Base-by-base conservation (phyloP, 2,888 invertebrate species). In the Linnaemya vulpina region DNA sequence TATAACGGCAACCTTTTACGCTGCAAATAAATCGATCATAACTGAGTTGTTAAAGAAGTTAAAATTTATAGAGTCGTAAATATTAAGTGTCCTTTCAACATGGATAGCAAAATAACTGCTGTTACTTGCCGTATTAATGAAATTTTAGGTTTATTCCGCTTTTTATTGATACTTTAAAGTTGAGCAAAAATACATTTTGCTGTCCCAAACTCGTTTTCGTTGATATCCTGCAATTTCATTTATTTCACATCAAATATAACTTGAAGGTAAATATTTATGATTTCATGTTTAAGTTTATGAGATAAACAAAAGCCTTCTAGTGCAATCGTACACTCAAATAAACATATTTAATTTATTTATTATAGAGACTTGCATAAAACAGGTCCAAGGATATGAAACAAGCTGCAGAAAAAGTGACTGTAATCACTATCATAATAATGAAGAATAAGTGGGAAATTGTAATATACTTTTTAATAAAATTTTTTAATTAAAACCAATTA, bases 171-270 rank as follows among this genome's bases (percentile, higher is more conserved):
- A 53, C 13, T 53, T 13, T 22, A 22, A 53, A 53, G 13, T 22
- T 13, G 22, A 3, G 22, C 11, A 11, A 53, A 11, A 22, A 1
- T 0, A 22, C 11, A 11, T 53, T 22, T 17, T 13, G 4, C 53
- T 9, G 1, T 3, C 9, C 0, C 17, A 11, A 53, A 13, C 9
- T 15, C 25, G n/a, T 4, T 46, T 46, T 30, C 10, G 1, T 11
- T 53, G 53, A 35, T 68, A 35, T 0, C 3, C 35, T 17, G 10
- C 25, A 65, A 75, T 65, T 43, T 43, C 43, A 63, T 65, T 65
- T 55, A 63, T 30, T 75, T 43, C 13, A 20, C 35, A 78, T 40
- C 17, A 51, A 62, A 60, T 53, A 62, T 62, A 53, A 70, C 53
- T 62, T 70, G 35, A 5, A 25, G 43, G 43, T 40, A 78, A 70